Base-by-base conservation (phyloP, 1,140 invertebrate genomes). In the Tetragonula clypearis region DNA sequence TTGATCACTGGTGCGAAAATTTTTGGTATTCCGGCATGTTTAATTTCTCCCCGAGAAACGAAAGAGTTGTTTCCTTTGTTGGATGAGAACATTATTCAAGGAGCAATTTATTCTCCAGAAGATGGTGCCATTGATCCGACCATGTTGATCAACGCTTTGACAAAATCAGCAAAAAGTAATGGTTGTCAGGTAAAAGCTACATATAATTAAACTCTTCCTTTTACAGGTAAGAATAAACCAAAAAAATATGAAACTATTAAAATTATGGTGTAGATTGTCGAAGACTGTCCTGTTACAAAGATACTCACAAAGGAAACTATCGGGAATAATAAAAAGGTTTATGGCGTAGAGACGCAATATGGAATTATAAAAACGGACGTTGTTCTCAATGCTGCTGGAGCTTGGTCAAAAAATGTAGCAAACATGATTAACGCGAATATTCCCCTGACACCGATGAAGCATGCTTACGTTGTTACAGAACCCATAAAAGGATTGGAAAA, bases 381-480 rank as follows among this genome's bases (percentile, higher is more conserved):
- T 88, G 95, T 98, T 30, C 95, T 98, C 6, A 98, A 98, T 90
- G 97, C 97, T 85, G 95, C 96, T 89, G 98, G 98, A 60, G 97
- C 96, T 1, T 99, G 98, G 98, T 97, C 97, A 2, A 96, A 96
- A 41, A 96, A 96, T 82, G 94, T 98, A 73, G 96, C 97, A 0
- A 95, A 96, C 84, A 96, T 97, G 93, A 96, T 97, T 30, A 97
- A 97, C 3, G 92, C 97, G 2, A 94, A 96, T 17, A 96, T 98
- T 17, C 98, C 98, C 0, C 87, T 98, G 30, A 94, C 97, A 53
- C 96, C 98, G 0, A 98, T 98, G 96, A 98, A 98, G 92, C 98
- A 99, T 91, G 97, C 98, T 0, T 99, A 98, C 90, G 96, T 99
- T 11, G 96, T 98, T 0, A 97, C 97, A 0, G 97, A 98, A 83